Percentiles rank a stretch among this genome's conserved stretches.
phyloP scores from a whole-genome alignment of 2,888 invertebrate species.

The Eupithecia vulgata region DNA sequence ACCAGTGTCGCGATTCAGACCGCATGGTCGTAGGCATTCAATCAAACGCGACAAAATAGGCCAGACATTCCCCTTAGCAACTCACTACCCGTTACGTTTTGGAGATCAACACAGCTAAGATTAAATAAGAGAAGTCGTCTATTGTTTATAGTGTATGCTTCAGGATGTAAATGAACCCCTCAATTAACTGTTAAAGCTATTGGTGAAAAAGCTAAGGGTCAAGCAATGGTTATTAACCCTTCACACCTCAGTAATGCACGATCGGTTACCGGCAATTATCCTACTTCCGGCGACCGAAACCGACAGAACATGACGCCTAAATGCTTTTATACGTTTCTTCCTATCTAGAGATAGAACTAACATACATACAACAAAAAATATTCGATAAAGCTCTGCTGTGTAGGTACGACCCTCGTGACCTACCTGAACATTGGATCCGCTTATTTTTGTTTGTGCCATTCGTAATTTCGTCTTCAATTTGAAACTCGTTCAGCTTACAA shows the following conservation, averaged over 20 bases:
- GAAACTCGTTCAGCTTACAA: conserved; percentile 6
- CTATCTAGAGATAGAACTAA: conserved; percentile 20
- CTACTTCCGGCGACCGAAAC: conserved; percentile 67
- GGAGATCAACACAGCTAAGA: conserved; percentile 3
- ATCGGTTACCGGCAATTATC: conserved; percentile 79
- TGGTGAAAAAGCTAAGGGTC: conserved; percentile 70
- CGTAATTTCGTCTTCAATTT: conserved; percentile 1
- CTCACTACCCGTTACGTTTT: conserved; percentile 19
- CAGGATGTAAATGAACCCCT: conserved; percentile 43
- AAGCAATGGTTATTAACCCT: conserved; percentile 80
- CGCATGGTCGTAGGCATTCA: conserved; percentile 29
- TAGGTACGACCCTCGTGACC: conserved; percentile 11
- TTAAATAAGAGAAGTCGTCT: neutral
- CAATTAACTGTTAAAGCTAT: conserved; percentile 39
- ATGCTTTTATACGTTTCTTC: conserved; percentile 38
- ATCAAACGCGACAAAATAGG: conserved; percentile 31
- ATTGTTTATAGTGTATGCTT: conserved; percentile 38
- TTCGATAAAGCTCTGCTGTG: conserved; percentile 21
- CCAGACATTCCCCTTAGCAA: conserved; percentile 27
- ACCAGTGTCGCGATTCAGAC: conserved; percentile 62
- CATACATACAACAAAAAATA: conserved; percentile 16
- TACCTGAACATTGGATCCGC: conserved; percentile 24
- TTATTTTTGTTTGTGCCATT: neutral
- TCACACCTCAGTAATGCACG: conserved; percentile 77
- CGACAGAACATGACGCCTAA: conserved; percentile 60